These are phyloP conservation scores for Orchesella flavescens DNA, from an alignment of 2,888 invertebrate species.

Conservation along the genomic window DNA sequence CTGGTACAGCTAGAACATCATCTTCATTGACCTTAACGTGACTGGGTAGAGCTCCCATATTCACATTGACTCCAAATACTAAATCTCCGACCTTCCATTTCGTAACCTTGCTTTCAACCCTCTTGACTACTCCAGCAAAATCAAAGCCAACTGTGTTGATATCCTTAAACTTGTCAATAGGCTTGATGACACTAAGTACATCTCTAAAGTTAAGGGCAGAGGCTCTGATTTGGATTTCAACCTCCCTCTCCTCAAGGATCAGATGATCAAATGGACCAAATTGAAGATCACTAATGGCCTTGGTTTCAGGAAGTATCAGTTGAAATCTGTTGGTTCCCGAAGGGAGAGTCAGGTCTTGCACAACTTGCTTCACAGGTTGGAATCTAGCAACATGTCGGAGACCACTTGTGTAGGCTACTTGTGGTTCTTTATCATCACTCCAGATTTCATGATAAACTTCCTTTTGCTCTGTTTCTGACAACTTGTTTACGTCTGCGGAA, in stretches of 20 bases:
- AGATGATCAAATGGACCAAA: constrained; percentile 13
- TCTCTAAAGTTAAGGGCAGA: constrained; percentile 40
- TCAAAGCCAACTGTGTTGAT: constrained; percentile 43
- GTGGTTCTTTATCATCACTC: constrained; percentile 24
- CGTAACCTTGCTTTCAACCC: constrained; percentile 7
- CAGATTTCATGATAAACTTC: constrained; percentile 45
- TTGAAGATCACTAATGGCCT: constrained; percentile 27
- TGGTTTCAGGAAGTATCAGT: constrained; percentile 28
- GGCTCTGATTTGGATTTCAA: constrained; percentile 32
- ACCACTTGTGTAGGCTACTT: constrained; percentile 3
- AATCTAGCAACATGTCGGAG: constrained; percentile 13
- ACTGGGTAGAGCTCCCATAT: constrained; percentile 26
- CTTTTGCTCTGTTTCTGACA: neutral
- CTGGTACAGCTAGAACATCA: constrained; percentile 25
- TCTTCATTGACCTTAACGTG: constrained; percentile 23
- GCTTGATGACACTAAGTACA: constrained; percentile 34
- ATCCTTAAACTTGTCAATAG: constrained; percentile 25
- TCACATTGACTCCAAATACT: constrained; percentile 33
- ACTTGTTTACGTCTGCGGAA: neutral
- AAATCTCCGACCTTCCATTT: constrained; percentile 34
- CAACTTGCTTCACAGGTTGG: constrained; percentile 14
- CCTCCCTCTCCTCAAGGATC: neutral
- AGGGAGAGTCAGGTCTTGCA: constrained; percentile 11
- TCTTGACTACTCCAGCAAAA: constrained; percentile 35
- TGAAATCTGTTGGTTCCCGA: constrained; percentile 18